Evolutionary conservation across 2,113 vertebrate species (phyloP).

Genomic region (Poecilia latipinna): DNA sequence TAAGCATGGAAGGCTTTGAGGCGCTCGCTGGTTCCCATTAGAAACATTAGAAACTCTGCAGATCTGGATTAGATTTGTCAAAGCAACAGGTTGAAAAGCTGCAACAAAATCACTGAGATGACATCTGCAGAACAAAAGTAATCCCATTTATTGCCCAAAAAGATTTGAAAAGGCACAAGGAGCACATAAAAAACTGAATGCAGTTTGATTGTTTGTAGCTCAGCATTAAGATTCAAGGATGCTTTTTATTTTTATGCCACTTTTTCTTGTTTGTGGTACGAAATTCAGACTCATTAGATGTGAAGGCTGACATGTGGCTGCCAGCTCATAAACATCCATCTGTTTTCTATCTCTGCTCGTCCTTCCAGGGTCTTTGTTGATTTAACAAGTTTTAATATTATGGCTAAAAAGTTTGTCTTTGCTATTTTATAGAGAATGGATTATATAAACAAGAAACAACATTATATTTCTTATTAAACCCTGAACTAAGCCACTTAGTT

Average conservation of each 20-base stretch:
- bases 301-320: not conserved
- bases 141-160: conserved; percentile 60
- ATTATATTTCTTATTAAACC: too few relatives aligned
- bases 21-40: conserved; percentile 41
- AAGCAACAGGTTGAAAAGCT: conserved; percentile 50
- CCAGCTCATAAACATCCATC: too few relatives aligned
- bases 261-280: not conserved
- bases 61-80: conserved; percentile 54
- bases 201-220: conserved; percentile 2
- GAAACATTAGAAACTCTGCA: conserved; percentile 12
- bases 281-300: not conserved
- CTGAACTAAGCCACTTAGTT: too few relatives aligned
- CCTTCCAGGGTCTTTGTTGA: too few relatives aligned
- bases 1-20: conserved; percentile 42
- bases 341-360: too few relatives aligned
- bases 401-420: too few relatives aligned
- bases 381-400: too few relatives aligned
- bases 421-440: too few relatives aligned
- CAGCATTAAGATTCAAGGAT: not conserved
- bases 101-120: conserved; percentile 25
- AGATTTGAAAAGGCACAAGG: conserved; percentile 14
- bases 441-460: too few relatives aligned
- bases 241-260: too few relatives aligned
- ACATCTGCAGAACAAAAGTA: conserved; percentile 39
- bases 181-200: conserved; percentile 8